phyloP scores from a whole-genome alignment of 2,888 invertebrate species.

The Nesidiocoris tenuis region DNA sequence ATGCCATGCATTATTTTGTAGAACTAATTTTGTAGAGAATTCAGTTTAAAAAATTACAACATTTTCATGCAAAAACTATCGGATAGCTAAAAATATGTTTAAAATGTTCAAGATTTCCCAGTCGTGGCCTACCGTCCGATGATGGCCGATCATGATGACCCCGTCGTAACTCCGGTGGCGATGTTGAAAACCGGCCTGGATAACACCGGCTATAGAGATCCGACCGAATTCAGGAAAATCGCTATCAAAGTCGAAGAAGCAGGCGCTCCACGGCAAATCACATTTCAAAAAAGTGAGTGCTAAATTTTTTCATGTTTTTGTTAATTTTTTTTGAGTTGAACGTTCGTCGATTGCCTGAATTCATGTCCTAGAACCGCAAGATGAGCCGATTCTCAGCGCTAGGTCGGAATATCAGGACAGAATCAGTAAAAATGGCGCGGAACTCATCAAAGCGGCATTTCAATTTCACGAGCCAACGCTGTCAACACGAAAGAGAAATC shows the following conservation, averaged over 20 bases:
- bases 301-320: too few relatives aligned
- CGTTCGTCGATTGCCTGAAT: too few relatives aligned
- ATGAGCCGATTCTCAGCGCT: slow-evolving; percentile 56
- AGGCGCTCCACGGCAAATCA: slow-evolving; percentile 56
- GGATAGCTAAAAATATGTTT: too few relatives aligned
- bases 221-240: slow-evolving; percentile 61
- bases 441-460: slow-evolving; percentile 63
- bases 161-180: slow-evolving; percentile 62
- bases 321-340: too few relatives aligned
- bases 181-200: slow-evolving; percentile 59
- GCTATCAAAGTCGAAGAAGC: slow-evolving; percentile 61
- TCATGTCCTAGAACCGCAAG: slow-evolving; percentile 56
- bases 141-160: slow-evolving; percentile 63
- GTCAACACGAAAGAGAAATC: slow-evolving; percentile 62
- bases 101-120: slow-evolving; percentile 49
- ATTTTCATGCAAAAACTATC: too few relatives aligned
- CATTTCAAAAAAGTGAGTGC: slow-evolving; percentile 33
- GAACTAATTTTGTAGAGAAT: too few relatives aligned
- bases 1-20: too few relatives aligned
- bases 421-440: slow-evolving; percentile 62
- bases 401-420: slow-evolving; percentile 65
- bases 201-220: slow-evolving; percentile 64
- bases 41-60: not conserved
- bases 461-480: slow-evolving; percentile 65
- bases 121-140: slow-evolving; percentile 59